These are phyloP conservation scores for Drosophila flavopinicola DNA, from an alignment of 2,888 invertebrate species.

Conservation along the genomic window DNA sequence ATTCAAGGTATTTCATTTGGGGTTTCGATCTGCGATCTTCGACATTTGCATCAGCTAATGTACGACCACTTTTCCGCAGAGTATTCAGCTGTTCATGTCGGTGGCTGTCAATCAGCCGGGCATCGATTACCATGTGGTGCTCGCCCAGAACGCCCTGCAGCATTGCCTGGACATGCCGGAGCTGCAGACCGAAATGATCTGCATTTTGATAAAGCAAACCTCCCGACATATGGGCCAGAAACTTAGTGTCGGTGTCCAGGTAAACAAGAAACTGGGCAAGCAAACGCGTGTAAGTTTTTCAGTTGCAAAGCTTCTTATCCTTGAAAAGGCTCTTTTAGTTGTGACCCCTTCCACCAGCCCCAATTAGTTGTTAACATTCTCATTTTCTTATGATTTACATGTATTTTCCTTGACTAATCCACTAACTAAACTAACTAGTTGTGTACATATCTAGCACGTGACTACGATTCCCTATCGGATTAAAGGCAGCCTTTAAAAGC, in stretches of 20 bases:
- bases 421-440: slow-evolving; percentile 27
- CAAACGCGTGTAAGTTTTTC: slow-evolving; percentile 88
- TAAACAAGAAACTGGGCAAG: slow-evolving; percentile 88
- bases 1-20: slow-evolving; percentile 97
- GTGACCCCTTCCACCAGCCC: slow-evolving; percentile 6
- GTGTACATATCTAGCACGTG: slow-evolving; percentile 23
- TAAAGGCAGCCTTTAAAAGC: slow-evolving; percentile 1
- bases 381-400: slow-evolving; percentile 33
- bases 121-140: slow-evolving; percentile 98
- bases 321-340: slow-evolving; percentile 37
- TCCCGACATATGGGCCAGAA: slow-evolving; percentile 92
- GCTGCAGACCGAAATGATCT: slow-evolving; percentile 96
- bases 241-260: slow-evolving; percentile 95
- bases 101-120: slow-evolving; percentile 97
- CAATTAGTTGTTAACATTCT: slow-evolving; percentile 35
- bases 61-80: slow-evolving; percentile 86
- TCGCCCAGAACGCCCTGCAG: slow-evolving; percentile 97
- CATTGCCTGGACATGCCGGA: slow-evolving; percentile 95
- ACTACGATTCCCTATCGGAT: slow-evolving; percentile 5
- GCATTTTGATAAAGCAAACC: slow-evolving; percentile 96
- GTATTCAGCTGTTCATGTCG: slow-evolving; percentile 97
- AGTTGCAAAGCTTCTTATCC: slow-evolving; percentile 55
- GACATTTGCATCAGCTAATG: background rate
- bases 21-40: no score
- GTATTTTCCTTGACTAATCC: slow-evolving; percentile 31